phyloP scores from a whole-genome alignment of 2,797 vertebrate species.

The Acipenser transmontanus region DNA sequence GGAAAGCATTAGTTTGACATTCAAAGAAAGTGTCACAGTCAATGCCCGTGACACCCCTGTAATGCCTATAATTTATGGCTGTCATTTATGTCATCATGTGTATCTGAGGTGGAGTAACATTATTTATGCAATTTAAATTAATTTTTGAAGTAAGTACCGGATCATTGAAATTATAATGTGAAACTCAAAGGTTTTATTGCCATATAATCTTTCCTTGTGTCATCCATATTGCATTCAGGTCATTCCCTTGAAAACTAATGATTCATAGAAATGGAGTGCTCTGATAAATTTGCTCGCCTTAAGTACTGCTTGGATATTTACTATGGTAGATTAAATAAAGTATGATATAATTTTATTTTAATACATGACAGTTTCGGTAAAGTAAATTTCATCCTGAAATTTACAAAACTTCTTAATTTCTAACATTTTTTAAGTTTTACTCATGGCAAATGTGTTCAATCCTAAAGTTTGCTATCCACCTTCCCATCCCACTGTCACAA shows the following conservation, averaged over 20 bases:
- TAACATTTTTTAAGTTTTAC: no score
- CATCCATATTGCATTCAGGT: constrained; percentile 3
- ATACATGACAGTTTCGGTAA: no score
- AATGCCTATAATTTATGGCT: constrained; percentile 1
- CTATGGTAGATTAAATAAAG: background rate
- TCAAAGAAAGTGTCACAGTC: background rate
- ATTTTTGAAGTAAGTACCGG: background rate
- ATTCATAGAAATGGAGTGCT: constrained; percentile 3
- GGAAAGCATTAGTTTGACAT: background rate
- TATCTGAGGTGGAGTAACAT: background rate
- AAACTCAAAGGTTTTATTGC: background rate
- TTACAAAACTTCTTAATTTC: no score
- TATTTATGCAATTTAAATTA: background rate
- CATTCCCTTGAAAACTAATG: constrained; percentile 6
- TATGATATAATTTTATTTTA: no score
- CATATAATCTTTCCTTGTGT: constrained; percentile 1
- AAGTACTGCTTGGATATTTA: background rate
- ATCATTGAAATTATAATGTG: background rate
- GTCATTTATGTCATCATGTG: background rate
- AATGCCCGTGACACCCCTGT: background rate
- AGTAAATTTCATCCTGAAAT: no score
- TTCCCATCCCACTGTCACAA: no score
- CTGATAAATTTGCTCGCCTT: background rate
- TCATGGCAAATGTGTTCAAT: no score
- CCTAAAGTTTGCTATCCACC: no score